Evolutionary conservation across 2,888 invertebrate species (phyloP).

Genomic region (Cantharis rustica): DNA sequence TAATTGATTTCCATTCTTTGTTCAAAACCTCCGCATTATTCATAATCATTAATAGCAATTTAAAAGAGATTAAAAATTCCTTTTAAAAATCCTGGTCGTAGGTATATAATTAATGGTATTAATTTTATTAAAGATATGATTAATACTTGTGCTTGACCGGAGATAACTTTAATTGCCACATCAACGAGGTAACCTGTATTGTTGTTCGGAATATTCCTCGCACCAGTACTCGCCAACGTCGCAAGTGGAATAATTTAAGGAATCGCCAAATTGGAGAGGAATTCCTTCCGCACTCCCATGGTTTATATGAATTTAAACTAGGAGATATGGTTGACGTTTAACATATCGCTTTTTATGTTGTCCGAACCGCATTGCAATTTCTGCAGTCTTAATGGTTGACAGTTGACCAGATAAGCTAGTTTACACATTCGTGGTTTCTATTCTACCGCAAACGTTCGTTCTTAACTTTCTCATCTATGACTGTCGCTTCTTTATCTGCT

Average conservation of each 20-base stretch:
- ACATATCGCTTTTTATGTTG: slow-evolving; percentile 26
- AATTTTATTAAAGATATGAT: neutral
- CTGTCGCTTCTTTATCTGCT: slow-evolving; percentile 4
- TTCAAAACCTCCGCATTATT: neutral
- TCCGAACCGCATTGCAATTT: slow-evolving; percentile 20
- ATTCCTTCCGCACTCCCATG: neutral
- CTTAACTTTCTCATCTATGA: slow-evolving; percentile 19
- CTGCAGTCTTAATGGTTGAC: slow-evolving; percentile 26
- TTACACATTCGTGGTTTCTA: slow-evolving; percentile 27
- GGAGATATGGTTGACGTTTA: slow-evolving; percentile 16
- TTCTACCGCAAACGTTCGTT: slow-evolving; percentile 26
- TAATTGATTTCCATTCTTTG: neutral
- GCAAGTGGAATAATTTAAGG: too few relatives aligned
- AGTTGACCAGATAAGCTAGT: slow-evolving; percentile 23
- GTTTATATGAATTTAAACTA: neutral
- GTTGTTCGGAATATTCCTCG: neutral
- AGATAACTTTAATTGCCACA: neutral
- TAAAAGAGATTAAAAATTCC: neutral
- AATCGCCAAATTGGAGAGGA: too few relatives aligned
- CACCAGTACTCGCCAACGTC: too few relatives aligned
- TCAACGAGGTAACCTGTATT: neutral
- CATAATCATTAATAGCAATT: neutral
- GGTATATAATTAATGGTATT: neutral
- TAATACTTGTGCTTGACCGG: neutral
- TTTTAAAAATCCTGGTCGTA: neutral